Percentiles rank a stretch among this genome's conserved stretches.
Conservation (phyloP, 2,797 vertebrate genomes). For the Mareca penelope region DNA sequence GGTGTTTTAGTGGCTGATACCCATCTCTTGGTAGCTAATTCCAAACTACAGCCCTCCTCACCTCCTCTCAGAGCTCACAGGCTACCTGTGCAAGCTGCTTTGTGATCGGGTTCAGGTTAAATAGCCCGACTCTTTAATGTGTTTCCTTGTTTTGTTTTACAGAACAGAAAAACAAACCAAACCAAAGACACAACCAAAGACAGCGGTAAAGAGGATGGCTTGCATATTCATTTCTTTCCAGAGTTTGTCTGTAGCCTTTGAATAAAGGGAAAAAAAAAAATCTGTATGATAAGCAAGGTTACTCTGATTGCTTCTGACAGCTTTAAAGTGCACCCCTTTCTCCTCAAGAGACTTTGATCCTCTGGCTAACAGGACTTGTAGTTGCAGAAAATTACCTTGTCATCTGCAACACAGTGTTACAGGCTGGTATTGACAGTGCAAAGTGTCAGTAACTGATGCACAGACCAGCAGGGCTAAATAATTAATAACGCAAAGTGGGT, state of each 20-base stretch:
- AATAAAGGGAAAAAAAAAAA: background rate
- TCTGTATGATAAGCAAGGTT: background rate
- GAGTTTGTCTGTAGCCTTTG: background rate
- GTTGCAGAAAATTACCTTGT: constrained; percentile 42
- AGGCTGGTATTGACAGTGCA: constrained; percentile 51
- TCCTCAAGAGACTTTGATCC: constrained; percentile 68
- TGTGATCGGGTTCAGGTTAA: background rate
- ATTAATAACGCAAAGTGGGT: constrained; percentile 62
- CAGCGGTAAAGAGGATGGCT: background rate
- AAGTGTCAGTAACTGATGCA: constrained; percentile 70
- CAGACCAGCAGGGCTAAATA: constrained; percentile 77
- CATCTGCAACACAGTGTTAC: constrained; percentile 63
- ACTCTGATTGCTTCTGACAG: constrained; percentile 81
- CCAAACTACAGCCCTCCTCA: background rate
- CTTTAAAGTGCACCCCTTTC: constrained; percentile 66
- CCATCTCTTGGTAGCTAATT: background rate
- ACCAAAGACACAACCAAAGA: background rate
- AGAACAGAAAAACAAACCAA: background rate
- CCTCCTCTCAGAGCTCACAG: background rate
- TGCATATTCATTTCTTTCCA: background rate
- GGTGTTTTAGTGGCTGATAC: background rate
- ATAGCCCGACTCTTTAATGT: background rate
- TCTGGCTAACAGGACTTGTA: constrained; percentile 48
- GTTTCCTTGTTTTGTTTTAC: background rate
- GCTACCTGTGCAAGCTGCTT: background rate